phyloP scores from a whole-genome alignment of 2,113 vertebrate species.

The Rhizomys pruinosus region DNA sequence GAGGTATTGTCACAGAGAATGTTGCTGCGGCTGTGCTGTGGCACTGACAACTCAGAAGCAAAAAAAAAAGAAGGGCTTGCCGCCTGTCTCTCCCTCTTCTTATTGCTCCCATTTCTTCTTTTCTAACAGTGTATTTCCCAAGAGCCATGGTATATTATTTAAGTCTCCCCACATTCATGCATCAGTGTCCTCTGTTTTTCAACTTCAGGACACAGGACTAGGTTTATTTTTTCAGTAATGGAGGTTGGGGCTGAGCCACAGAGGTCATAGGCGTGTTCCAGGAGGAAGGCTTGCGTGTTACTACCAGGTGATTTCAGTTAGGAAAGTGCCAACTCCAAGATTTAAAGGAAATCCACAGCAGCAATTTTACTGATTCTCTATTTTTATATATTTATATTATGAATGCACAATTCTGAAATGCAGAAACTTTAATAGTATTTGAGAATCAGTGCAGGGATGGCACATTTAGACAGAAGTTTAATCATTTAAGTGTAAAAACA shows the following conservation, averaged over 20 bases:
- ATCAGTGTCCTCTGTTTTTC: constrained; percentile 76
- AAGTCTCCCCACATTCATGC: constrained; percentile 82
- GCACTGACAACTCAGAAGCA: neutral
- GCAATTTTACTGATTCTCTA: neutral
- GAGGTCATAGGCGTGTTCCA: constrained; percentile 66
- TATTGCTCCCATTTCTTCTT: neutral
- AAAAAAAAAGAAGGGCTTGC: neutral
- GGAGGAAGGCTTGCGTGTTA: constrained; percentile 62
- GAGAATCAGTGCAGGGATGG: neutral
- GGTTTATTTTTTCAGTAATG: constrained; percentile 74
- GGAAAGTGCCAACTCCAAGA: neutral
- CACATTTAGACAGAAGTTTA: constrained; percentile 16
- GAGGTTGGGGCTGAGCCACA: constrained; percentile 60
- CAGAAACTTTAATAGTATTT: neutral
- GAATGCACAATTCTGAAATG: neutral
- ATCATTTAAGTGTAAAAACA: constrained; percentile 31
- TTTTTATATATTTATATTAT: constrained; percentile 4
- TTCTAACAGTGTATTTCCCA: constrained; percentile 80
- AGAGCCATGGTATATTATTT: constrained; percentile 81
- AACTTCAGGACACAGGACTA: constrained; percentile 49
- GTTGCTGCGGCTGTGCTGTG: neutral
- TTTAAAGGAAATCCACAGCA: constrained; percentile 19
- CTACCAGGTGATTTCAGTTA: constrained; percentile 55
- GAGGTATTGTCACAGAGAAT: constrained; percentile 53
- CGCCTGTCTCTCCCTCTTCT: constrained; percentile 7